These are phyloP conservation scores for Sebastes goodei DNA, from an alignment of 2,797 vertebrate genomes.

Conservation along the genomic window DNA sequence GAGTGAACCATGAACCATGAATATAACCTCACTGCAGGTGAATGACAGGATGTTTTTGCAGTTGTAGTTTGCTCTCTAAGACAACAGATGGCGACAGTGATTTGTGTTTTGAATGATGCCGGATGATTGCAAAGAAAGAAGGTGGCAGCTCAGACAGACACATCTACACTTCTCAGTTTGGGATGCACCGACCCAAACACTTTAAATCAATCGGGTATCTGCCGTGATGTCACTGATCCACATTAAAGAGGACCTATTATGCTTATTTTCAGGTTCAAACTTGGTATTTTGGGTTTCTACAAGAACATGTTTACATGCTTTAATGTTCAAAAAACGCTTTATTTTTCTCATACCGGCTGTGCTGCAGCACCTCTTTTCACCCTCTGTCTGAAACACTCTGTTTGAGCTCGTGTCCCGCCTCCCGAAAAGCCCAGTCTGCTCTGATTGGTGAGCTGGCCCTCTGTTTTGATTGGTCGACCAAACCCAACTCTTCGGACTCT, in stretches of 20 bases:
- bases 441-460: too few relatives aligned
- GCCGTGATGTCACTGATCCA: background rate
- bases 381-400: too few relatives aligned
- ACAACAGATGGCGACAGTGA: slow-evolving; percentile 60
- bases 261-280: too few relatives aligned
- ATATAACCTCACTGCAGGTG: slow-evolving; percentile 2
- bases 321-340: too few relatives aligned
- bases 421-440: too few relatives aligned
- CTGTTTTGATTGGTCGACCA: too few relatives aligned
- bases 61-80: slow-evolving; percentile 44
- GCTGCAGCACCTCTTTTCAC: too few relatives aligned
- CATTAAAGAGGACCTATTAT: background rate
- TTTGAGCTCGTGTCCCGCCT: too few relatives aligned
- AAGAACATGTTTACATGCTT: too few relatives aligned
- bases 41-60: slow-evolving; percentile 6
- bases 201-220: background rate
- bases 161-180: background rate
- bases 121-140: background rate
- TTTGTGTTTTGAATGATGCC: slow-evolving; percentile 1
- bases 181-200: background rate
- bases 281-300: too few relatives aligned
- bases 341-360: too few relatives aligned
- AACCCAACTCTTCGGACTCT: too few relatives aligned
- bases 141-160: background rate
- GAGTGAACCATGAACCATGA: slow-evolving; percentile 13